These are phyloP conservation scores for Sorex maritimensis DNA, from an alignment of 2,797 vertebrate species.

Conservation along the genomic window DNA sequence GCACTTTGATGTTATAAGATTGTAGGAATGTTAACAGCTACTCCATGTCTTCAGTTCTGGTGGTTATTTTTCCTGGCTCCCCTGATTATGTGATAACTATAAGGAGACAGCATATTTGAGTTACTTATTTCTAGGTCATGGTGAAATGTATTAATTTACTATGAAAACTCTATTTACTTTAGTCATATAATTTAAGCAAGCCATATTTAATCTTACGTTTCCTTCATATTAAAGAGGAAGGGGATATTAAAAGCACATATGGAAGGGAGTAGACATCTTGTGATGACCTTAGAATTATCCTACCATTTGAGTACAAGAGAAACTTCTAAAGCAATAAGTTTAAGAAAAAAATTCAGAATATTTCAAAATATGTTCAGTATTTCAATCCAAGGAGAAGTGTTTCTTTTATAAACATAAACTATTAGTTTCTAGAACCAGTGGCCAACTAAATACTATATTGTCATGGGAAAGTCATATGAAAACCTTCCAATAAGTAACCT, in stretches of 20 bases:
- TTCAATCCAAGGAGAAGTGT: neutral
- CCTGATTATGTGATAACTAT: neutral
- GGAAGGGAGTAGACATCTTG: neutral
- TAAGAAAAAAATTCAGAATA: neutral
- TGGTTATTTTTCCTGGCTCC: neutral
- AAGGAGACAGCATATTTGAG: neutral
- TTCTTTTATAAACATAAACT: neutral
- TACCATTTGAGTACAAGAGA: neutral
- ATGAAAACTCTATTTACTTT: slow-evolving; percentile 3
- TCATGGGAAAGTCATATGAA: neutral
- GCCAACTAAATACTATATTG: slow-evolving; percentile 22
- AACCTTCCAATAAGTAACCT: neutral
- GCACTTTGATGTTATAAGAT: neutral
- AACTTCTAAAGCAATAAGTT: neutral
- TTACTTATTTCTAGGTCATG: neutral
- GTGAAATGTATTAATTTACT: neutral
- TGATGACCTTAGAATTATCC: neutral
- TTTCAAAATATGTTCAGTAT: too few relatives aligned
- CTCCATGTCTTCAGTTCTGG: neutral
- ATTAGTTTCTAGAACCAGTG: neutral
- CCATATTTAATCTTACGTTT: neutral
- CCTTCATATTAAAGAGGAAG: neutral
- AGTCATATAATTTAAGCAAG: neutral
- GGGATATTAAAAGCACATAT: neutral
- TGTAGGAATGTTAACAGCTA: neutral